Base-by-base conservation (phyloP, 1,140 invertebrate species). In the Trichonephila inaurata region DNA sequence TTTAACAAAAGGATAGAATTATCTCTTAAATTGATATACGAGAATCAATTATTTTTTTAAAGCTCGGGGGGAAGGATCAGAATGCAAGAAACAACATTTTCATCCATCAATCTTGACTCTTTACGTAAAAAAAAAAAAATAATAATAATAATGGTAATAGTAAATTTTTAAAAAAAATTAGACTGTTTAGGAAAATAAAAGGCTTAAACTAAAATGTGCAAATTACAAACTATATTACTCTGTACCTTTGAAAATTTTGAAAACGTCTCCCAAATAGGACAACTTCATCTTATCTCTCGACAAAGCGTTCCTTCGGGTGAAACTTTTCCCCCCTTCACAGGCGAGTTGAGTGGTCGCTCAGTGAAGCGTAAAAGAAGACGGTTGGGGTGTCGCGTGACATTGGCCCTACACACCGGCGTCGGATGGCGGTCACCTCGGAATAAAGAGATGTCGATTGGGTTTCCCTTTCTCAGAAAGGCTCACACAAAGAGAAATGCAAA, bases 321-420 rank as follows among this genome's bases (percentile, higher is more conserved):
- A n/a, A 12, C n/a, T 69, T 28, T 2, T 19, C 18, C 16, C 28
- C 6, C 33, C 33, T 40, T 4, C 33, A 3, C 18, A 77, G 33
- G 33, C 33, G 33, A 77, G 72, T 77, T 77, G 72, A 77, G 28
- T 28, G 72, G 28, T 77, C 72, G 72, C 33, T 40, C 72, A 77
- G 14, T 19, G 28, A 33, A 40, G 72, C 28, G 28, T 14, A 77
- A 77, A 77, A 77, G 14, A 72, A 33, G 24, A 77, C 72, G 72
- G 28, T 77, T 51, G 51, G 7, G 28, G 72, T 33, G 72, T 77
- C 72, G 72, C 72, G 72, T 77, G 72, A 77, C 72, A 72, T 69
- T 24, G n/a, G n/a, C 5, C 66, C n/a, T 24, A 14, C 4, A 28
- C 66, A 28, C 21, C 12, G n/a, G 21, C 66, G 4, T 69, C 66